Evolutionary conservation across 1,140 invertebrate species (phyloP).

Genomic region (Penaeus indicus): DNA sequence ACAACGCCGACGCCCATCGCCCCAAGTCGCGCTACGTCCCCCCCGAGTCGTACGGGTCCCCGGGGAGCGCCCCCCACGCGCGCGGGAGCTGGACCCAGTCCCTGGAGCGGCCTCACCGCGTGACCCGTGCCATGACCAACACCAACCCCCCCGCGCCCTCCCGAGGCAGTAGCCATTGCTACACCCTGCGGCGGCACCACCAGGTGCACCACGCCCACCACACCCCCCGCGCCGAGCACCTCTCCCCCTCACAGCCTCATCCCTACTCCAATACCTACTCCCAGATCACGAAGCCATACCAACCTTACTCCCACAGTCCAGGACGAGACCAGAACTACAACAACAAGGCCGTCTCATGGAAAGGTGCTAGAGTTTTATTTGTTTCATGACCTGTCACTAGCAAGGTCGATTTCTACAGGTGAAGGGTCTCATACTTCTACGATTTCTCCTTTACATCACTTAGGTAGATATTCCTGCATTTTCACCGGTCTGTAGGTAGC

Average conservation of each 20-base stretch:
- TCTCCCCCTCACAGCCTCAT: slow-evolving; percentile 42
- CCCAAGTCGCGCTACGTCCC: slow-evolving; percentile 84
- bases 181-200: slow-evolving; percentile 58
- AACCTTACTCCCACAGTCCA: slow-evolving; percentile 57
- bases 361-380: slow-evolving; percentile 76
- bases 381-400: slow-evolving; percentile 29
- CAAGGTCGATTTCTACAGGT: too few relatives aligned
- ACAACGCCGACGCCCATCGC: slow-evolving; percentile 81
- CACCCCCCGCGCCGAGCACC: slow-evolving; percentile 26
- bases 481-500: too few relatives aligned
- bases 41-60: slow-evolving; percentile 65
- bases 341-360: slow-evolving; percentile 79
- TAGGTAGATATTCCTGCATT: too few relatives aligned
- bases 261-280: slow-evolving; percentile 52
- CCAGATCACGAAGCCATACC: slow-evolving; percentile 46
- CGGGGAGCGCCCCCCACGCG: background rate
- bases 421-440: too few relatives aligned
- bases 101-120: slow-evolving; percentile 61
- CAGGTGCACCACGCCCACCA: slow-evolving; percentile 43
- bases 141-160: slow-evolving; percentile 71
- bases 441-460: too few relatives aligned
- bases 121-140: slow-evolving; percentile 67
- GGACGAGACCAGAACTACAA: slow-evolving; percentile 55
- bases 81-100: slow-evolving; percentile 61
- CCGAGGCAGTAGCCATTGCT: slow-evolving; percentile 69